Evolutionary conservation across 2,797 vertebrate genomes (phyloP).

Genomic region (Phoeniculus purpureus): DNA sequence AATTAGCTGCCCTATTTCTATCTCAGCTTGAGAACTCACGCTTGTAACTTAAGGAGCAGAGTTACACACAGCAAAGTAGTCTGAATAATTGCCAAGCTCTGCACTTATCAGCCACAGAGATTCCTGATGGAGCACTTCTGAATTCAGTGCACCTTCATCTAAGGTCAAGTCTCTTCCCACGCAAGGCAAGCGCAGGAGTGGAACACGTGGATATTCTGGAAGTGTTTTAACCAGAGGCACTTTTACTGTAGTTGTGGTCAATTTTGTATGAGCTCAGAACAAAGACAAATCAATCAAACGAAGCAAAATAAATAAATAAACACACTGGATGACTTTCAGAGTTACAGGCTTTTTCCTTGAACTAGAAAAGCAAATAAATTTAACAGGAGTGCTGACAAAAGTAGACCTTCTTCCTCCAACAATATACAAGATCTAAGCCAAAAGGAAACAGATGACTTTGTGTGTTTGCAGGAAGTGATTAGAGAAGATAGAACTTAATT

Average conservation of each 20-base stretch:
- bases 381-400: conserved; percentile 67
- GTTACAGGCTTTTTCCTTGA: conserved; percentile 60
- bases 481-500: conserved; percentile 73
- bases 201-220: not conserved
- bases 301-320: conserved; percentile 61
- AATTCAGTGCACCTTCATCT: not conserved
- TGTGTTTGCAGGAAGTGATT: conserved; percentile 75
- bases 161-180: conserved; percentile 25
- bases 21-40: not conserved
- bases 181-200: fast-evolving
- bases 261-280: conserved; percentile 26
- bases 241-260: conserved; percentile 42
- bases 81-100: not conserved
- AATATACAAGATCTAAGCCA: conserved; percentile 68
- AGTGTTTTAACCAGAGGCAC: conserved; percentile 25
- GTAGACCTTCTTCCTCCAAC: conserved; percentile 67
- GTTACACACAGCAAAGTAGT: not conserved
- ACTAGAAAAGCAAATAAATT: conserved; percentile 74
- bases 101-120: not conserved
- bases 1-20: not conserved
- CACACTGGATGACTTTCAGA: conserved; percentile 61
- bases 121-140: not conserved
- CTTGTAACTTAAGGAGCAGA: not conserved
- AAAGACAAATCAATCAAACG: conserved; percentile 57
- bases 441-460: conserved; percentile 75